These are phyloP conservation scores for Paradisaea rubra DNA, from an alignment of 2,113 vertebrate genomes.

Conservation along the genomic window DNA sequence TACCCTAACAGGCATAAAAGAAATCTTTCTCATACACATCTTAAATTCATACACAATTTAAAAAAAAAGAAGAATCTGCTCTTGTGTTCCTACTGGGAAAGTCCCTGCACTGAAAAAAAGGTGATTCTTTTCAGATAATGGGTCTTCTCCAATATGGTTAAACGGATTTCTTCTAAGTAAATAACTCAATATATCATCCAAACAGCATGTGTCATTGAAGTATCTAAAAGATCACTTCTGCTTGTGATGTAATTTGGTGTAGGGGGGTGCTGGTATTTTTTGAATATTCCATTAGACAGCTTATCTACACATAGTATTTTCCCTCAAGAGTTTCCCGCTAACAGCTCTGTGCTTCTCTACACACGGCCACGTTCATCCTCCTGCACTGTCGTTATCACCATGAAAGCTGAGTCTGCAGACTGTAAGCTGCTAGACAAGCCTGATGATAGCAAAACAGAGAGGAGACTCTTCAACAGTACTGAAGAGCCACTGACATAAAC, in stretches of 20 bases:
- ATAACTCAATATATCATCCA: neutral
- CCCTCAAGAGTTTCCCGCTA: neutral
- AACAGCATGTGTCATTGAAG: neutral
- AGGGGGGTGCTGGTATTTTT: neutral
- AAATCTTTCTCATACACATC: neutral
- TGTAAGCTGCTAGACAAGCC: neutral
- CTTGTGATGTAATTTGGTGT: neutral
- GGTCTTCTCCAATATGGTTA: neutral
- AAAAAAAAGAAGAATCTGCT: neutral
- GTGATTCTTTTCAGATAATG: neutral
- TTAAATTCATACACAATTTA: neutral
- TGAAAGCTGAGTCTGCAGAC: neutral
- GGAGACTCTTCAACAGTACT: neutral
- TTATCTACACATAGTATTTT: neutral
- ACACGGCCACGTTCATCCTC: neutral
- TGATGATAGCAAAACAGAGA: neutral
- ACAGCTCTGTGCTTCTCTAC: neutral
- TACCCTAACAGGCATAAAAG: neutral
- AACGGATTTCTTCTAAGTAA: neutral
- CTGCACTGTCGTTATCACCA: neutral
- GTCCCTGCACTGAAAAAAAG: neutral
- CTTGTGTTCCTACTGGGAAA: neutral
- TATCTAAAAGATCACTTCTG: neutral
- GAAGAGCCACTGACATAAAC: neutral
- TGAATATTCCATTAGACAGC: neutral